Base-by-base conservation (phyloP, 1,140 invertebrate species). In the Bicyclus anynana region DNA sequence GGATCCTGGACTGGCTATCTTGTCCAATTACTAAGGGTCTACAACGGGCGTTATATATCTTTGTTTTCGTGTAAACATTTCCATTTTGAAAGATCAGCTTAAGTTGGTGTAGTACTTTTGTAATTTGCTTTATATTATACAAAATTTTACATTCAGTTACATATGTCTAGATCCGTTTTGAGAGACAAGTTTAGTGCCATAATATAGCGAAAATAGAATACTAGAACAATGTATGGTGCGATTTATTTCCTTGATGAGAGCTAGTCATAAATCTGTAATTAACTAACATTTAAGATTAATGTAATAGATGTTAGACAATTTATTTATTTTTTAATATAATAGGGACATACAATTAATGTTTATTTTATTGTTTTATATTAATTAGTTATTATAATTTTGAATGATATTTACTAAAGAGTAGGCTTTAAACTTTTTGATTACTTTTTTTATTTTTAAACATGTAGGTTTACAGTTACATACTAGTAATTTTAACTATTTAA, bases 201-300 rank as follows among this genome's bases (percentile, higher is more conserved):
- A 74, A 51, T 17, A 21, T 60, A 44, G 18, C 40, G 13, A 33
- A 42, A 44, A 20, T 62, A 55, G 37, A 20, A 57, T 52, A 56
- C 47, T 63, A 63, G 47, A 62, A 48, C 52, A 60, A 59, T 62
- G 46, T 63, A 62, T 74, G 63, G 68, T 74, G 65, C 65, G 61
- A 62, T 60, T 72, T 44, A 65, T 72, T 72, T 74, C 70, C 74
- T 77, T 76, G 68, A 62, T 46, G 58, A 69, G 64, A 72, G 49
- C 80, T 83, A 83, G 77, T 83, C 80, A 83, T 78, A 80, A 74
- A 66, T 42, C 48, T 72, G 55, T 69, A 68, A 62, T 72, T 67
- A 72, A 74, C 62, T 13, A 68, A 69, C 53, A 53, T 74, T 6
- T 77, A 66, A 57, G 23, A 66, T 35, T 46, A 23, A 4, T 23